phyloP scores from a whole-genome alignment of 1,140 invertebrate species.

The Kradibia gibbosae region DNA sequence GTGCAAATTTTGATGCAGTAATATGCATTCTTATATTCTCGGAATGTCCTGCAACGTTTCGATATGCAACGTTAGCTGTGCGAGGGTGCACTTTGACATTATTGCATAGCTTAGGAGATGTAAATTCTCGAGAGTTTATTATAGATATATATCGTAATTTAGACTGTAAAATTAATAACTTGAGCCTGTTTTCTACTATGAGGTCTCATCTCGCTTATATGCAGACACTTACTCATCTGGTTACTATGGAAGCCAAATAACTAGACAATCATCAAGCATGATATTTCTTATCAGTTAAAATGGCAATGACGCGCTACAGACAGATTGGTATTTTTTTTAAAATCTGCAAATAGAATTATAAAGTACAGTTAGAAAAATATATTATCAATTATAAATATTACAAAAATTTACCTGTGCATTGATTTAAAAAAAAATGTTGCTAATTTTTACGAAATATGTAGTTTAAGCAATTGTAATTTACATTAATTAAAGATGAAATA shows the following conservation, averaged over 20 bases:
- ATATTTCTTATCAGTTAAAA: background rate
- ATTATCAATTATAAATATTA: too few relatives aligned
- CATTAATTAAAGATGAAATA: background rate
- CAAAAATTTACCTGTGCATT: too few relatives aligned
- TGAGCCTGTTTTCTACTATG: background rate
- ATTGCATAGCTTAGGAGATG: constrained; percentile 29
- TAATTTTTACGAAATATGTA: too few relatives aligned
- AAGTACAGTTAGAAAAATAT: too few relatives aligned
- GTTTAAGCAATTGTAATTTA: background rate
- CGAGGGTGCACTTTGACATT: constrained; percentile 46
- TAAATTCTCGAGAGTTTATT: constrained; percentile 59
- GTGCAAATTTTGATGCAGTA: background rate
- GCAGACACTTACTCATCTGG: background rate
- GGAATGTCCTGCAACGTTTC: too few relatives aligned
- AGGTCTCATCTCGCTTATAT: background rate
- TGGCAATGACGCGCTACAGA: background rate
- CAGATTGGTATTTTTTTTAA: too few relatives aligned
- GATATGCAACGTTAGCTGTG: too few relatives aligned
- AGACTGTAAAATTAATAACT: constrained; percentile 61
- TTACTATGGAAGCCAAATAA: background rate
- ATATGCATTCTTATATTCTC: background rate
- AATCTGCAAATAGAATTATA: too few relatives aligned
- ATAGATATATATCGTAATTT: constrained; percentile 62
- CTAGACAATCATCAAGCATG: background rate
- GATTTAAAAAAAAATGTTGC: too few relatives aligned